Base-by-base conservation (phyloP, 2,113 vertebrate genomes). In the Hyperoodon ampullatus region DNA sequence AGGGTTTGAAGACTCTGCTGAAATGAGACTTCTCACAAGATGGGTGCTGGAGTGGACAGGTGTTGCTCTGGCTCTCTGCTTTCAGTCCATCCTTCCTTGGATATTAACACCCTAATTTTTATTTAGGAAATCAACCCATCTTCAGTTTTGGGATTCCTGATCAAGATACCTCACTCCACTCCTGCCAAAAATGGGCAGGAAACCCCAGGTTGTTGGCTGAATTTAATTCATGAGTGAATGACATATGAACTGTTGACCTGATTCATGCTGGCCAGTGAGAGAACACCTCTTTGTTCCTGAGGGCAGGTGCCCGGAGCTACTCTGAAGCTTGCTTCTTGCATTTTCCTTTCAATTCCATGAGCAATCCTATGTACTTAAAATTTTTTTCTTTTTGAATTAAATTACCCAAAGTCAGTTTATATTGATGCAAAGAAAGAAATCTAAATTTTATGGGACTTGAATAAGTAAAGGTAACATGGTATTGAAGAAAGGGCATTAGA, bases 401-500 rank as follows among this genome's bases (percentile, higher is more conserved):
- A 68, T 74, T 90, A 90, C 24, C 14, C 18, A 28, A 26, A 55
- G 26, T 80, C 70, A 33, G 3, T 90, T 97, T 90, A 23, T 81
- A 44, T 90, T 88, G 4, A 12, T 95, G 77, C 23, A 88, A 88
- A 61, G 8, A 33, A 92, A 70, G 30, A 86, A 53, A 70, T 63
- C 23, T 77, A 53, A 71, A 78, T 78, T 16, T 70, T 13, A 72
- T 15, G 70, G 35, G 8, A 72, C 18, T 24, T 47, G n/a, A 86
- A 28, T 30, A 47, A 66, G 6, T 77, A 77, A 39, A 68, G 7
- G 3, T 16, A 55, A 39, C 28, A 66, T 7, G 28, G 33, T 78
- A 12, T 16, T 75, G 60, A 95, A 92, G 80, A 82, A 89, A 92
- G 8, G 21, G 13, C 39, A n/a, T 19, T 85, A 28, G 47, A 33